Conservation (phyloP, 2,113 vertebrate genomes). For the Syrrhaptes paradoxus region DNA sequence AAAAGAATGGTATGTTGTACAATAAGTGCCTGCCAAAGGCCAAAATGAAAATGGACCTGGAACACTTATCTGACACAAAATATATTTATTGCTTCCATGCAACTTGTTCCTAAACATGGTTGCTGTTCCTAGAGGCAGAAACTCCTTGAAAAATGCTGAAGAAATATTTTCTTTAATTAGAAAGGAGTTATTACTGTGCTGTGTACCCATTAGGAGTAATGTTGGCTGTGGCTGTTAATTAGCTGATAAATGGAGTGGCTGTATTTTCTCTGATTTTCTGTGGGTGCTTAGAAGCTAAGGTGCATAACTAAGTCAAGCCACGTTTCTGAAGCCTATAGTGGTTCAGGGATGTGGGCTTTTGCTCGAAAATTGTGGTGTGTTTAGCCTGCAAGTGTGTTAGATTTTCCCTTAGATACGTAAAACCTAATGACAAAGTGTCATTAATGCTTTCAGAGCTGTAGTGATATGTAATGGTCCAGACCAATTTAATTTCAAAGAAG, state of each 20-base stretch:
- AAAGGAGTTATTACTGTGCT: not conserved
- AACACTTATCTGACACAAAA: not conserved
- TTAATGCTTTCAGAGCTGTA: not conserved
- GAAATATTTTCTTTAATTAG: not conserved
- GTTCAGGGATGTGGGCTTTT: not conserved
- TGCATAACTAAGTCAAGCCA: not conserved
- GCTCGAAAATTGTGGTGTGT: not conserved
- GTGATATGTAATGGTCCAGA: not conserved
- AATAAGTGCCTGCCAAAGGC: not conserved
- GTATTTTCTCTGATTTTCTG: conserved; percentile 11
- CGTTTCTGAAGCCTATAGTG: not conserved
- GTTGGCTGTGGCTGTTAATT: not conserved
- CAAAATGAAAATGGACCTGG: not conserved
- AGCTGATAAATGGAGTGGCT: not conserved
- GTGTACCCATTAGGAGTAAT: not conserved
- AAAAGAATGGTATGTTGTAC: not conserved
- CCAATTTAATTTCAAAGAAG: not conserved
- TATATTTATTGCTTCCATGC: not conserved
- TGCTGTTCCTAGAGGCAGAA: not conserved
- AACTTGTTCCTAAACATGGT: not conserved
- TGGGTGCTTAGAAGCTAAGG: not conserved
- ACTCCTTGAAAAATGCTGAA: not conserved
- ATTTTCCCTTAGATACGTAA: not conserved
- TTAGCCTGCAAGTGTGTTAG: not conserved
- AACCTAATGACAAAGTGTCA: not conserved